A percentile compares a stretch with the other conserved stretches of the same genome.
These are phyloP conservation scores for Amiota mariae DNA, from an alignment of 2,888 invertebrate genomes.

Conservation along the genomic window DNA sequence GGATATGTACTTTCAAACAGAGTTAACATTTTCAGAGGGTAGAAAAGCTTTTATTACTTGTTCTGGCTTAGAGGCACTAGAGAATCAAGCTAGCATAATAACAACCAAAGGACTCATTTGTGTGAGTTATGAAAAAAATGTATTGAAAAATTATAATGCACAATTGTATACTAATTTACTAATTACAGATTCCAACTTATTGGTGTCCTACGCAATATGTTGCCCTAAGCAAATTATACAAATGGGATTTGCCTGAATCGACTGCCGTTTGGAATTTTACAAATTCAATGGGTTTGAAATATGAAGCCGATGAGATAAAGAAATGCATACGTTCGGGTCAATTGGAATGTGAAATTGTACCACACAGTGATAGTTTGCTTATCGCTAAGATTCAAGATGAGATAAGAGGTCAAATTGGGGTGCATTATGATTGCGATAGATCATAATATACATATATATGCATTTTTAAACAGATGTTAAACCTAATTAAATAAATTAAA, in stretches of 20 bases:
- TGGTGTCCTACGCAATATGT: slow-evolving; percentile 79
- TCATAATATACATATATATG: not conserved
- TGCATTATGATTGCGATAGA: slow-evolving; percentile 72
- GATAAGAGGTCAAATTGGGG: slow-evolving; percentile 81
- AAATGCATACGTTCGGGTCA: slow-evolving; percentile 80
- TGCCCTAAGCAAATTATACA: slow-evolving; percentile 71
- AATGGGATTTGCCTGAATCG: slow-evolving; percentile 78
- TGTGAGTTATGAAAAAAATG: slow-evolving; percentile 42
- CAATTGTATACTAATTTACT: not conserved
- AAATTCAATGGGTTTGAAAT: slow-evolving; percentile 82
- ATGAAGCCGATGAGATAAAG: slow-evolving; percentile 83
- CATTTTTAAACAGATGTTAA: too few species aligned
- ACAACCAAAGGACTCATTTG: slow-evolving; percentile 58
- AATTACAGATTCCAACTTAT: slow-evolving; percentile 75
- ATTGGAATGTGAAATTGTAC: slow-evolving; percentile 79
- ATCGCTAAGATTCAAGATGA: slow-evolving; percentile 82
- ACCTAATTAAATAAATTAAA: not conserved
- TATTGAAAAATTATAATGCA: not conserved
- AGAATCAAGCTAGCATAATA: slow-evolving; percentile 57
- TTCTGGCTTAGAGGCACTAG: slow-evolving; percentile 51
- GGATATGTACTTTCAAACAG: slow-evolving; percentile 75
- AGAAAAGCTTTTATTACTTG: slow-evolving; percentile 54
- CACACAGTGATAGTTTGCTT: slow-evolving; percentile 78
- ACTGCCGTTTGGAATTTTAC: slow-evolving; percentile 77
- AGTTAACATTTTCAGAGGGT: slow-evolving; percentile 52